These are phyloP conservation scores for Prunella fulvescens DNA, from an alignment of 2,113 vertebrate genomes.

Conservation along the genomic window DNA sequence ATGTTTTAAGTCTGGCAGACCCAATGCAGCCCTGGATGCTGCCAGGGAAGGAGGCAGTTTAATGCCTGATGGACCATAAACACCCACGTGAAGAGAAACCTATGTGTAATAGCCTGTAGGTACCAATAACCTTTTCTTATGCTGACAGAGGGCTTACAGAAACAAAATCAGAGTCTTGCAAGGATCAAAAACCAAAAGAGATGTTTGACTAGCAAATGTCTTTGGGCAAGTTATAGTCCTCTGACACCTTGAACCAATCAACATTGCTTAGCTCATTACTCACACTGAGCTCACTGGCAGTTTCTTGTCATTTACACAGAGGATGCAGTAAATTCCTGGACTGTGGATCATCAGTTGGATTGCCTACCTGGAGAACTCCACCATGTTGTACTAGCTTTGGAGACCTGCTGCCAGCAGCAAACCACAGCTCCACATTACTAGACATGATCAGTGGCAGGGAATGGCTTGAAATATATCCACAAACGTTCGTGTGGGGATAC, in stretches of 20 bases:
- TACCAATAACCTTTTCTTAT: background rate
- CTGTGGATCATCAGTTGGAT: background rate
- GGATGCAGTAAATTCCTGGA: background rate
- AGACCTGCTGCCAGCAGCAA: background rate
- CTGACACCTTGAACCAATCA: background rate
- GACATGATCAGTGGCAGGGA: background rate
- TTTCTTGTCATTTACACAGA: background rate
- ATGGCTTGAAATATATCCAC: background rate
- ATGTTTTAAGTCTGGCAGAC: background rate
- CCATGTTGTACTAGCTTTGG: background rate
- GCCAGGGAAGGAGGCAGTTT: background rate
- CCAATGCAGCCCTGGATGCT: background rate
- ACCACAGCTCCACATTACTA: background rate
- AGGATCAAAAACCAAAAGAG: background rate
- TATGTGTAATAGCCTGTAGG: background rate
- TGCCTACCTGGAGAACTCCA: background rate
- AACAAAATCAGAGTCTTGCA: background rate
- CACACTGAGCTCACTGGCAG: background rate
- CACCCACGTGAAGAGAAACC: background rate
- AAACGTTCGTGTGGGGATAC: background rate
- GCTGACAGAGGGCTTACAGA: background rate
- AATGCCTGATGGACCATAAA: fast-evolving
- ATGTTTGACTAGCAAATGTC: background rate
- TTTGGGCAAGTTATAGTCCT: background rate
- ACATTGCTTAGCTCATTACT: background rate